phyloP scores from a whole-genome alignment of 2,797 vertebrate species.

The Sebastes steindachneri region DNA sequence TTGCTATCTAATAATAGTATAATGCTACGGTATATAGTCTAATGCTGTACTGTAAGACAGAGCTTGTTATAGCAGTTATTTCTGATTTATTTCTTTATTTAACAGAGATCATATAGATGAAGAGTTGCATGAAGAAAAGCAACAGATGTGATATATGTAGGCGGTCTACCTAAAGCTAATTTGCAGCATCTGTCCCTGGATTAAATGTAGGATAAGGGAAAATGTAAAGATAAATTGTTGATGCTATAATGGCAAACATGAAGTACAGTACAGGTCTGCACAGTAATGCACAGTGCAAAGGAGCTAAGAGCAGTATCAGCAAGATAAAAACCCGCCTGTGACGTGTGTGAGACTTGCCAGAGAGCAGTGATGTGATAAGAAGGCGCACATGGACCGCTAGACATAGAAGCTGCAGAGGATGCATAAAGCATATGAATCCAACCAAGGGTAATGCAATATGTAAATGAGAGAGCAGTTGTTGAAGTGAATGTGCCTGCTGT shows the following conservation, averaged over 20 bases:
- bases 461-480: conserved; percentile 65
- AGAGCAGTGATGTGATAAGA: conserved; percentile 61
- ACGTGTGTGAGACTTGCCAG: conserved; percentile 46
- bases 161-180: neutral
- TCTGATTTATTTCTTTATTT: neutral
- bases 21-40: neutral
- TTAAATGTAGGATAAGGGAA: neutral
- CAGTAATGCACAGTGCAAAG: neutral
- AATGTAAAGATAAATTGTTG: neutral
- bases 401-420: conserved; percentile 52
- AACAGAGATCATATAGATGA: neutral
- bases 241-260: neutral
- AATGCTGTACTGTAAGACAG: neutral
- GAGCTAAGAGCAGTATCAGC: conserved; percentile 15
- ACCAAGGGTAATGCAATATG: conserved; percentile 70
- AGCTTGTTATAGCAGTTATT: neutral
- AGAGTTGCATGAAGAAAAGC: neutral
- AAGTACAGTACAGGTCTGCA: neutral
- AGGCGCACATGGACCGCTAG: conserved; percentile 40
- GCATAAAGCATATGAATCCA: conserved; percentile 56
- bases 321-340: conserved; percentile 23
- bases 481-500: conserved; percentile 56
- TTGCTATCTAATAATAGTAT: conserved; percentile 17
- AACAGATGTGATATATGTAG: neutral
- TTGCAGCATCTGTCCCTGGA: neutral